A percentile compares a stretch with the other conserved stretches of the same genome.
These are phyloP conservation scores for Tyria jacobaeae DNA, from an alignment of 2,888 invertebrate species.

Conservation along the genomic window DNA sequence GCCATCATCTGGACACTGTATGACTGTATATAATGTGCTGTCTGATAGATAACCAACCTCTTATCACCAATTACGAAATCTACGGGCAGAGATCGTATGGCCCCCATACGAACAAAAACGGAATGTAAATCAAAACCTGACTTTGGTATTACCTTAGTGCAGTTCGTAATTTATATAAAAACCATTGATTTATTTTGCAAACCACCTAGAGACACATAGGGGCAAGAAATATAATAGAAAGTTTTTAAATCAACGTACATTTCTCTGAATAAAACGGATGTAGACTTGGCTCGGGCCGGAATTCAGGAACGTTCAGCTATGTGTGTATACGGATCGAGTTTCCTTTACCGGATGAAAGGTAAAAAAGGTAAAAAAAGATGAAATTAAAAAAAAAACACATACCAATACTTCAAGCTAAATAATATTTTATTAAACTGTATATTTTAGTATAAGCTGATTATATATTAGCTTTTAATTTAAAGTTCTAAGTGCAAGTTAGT, in stretches of 20 bases:
- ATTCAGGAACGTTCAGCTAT: slow-evolving; percentile 52
- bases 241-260: slow-evolving; percentile 12
- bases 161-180: neutral
- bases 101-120: too few species aligned
- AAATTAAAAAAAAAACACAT: slow-evolving; percentile 22
- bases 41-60: too few species aligned
- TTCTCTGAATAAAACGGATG: slow-evolving; percentile 49
- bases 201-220: neutral
- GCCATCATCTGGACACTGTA: too few species aligned
- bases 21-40: too few species aligned
- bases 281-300: slow-evolving; percentile 56
- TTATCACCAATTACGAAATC: too few species aligned
- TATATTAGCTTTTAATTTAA: too few species aligned
- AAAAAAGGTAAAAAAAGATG: too few species aligned
- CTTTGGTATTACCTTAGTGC: neutral
- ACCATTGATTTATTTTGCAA: neutral
- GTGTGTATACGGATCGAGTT: slow-evolving; percentile 54
- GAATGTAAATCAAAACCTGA: too few species aligned
- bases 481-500: too few species aligned
- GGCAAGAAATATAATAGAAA: neutral
- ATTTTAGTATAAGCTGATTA: too few species aligned
- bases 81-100: too few species aligned
- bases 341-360: slow-evolving; percentile 52
- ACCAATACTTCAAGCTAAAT: neutral
- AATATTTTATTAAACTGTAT: too few species aligned